Conservation (phyloP, 2,797 vertebrate species). For the Bradypodion ventrale region DNA sequence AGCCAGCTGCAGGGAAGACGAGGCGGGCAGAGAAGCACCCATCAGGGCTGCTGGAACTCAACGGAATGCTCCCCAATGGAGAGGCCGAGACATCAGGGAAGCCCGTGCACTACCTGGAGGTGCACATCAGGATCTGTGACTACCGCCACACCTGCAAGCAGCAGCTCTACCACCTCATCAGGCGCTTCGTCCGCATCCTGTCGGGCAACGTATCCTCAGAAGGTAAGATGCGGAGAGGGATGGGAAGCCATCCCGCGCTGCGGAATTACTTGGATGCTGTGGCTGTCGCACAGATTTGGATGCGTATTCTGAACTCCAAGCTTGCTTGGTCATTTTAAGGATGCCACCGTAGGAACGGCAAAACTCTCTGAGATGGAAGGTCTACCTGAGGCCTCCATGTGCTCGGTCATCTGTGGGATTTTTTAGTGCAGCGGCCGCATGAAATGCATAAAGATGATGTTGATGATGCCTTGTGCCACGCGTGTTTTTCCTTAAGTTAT, state of each 20-base stretch:
- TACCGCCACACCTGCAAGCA: constrained; percentile 50
- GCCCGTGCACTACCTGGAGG: constrained; percentile 11
- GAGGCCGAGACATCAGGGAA: neutral
- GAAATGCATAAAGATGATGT: no score
- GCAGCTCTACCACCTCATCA: constrained; percentile 52
- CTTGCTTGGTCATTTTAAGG: neutral
- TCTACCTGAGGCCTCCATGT: neutral
- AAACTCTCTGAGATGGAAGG: neutral
- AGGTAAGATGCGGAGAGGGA: constrained; percentile 36
- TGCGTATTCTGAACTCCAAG: neutral
- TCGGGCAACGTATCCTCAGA: constrained; percentile 58
- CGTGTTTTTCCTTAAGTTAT: no score
- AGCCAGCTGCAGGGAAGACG: neutral
- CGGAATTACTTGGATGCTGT: neutral
- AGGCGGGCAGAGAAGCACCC: accelerated
- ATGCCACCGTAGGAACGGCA: neutral
- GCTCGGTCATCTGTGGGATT: neutral
- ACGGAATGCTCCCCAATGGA: neutral
- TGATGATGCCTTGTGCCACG: no score
- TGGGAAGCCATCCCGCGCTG: neutral
- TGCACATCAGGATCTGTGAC: constrained; percentile 25
- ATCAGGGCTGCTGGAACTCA: neutral
- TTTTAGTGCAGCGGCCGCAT: no score
- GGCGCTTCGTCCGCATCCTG: constrained; percentile 59
- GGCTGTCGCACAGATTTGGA: neutral